Percentiles rank a stretch among this genome's conserved stretches.
Evolutionary conservation across 2,797 vertebrate genomes (phyloP).

Genomic region (Fratercula arctica): DNA sequence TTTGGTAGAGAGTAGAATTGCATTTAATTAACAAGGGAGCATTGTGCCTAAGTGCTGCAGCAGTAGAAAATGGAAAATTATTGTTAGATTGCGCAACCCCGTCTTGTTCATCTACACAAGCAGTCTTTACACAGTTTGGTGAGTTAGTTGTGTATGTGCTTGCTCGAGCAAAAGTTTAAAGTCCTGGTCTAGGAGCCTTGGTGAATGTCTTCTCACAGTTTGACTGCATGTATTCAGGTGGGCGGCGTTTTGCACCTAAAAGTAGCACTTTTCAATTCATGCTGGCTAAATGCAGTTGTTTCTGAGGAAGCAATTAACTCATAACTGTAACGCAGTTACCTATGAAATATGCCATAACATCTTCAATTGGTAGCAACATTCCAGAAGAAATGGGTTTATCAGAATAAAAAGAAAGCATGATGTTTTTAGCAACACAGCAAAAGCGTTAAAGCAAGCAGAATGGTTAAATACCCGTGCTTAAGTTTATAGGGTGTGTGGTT

Average conservation of each 20-base stretch:
- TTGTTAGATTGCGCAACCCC: neutral
- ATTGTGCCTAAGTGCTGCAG: neutral
- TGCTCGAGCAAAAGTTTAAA: neutral
- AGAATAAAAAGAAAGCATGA: neutral
- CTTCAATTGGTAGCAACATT: neutral
- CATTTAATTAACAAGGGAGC: conserved; percentile 2
- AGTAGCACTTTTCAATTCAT: neutral
- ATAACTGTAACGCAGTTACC: neutral
- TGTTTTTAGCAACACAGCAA: neutral
- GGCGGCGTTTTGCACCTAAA: neutral
- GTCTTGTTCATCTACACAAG: neutral
- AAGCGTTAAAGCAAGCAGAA: neutral
- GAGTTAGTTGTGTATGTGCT: neutral
- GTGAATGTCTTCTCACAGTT: neutral
- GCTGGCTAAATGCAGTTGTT: neutral
- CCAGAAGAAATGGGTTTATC: neutral
- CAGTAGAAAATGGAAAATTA: neutral
- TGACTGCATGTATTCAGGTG: neutral
- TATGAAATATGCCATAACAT: neutral
- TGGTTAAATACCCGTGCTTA: neutral
- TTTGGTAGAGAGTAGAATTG: neutral
- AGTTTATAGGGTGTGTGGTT: neutral
- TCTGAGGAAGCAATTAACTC: neutral
- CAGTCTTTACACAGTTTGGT: neutral
- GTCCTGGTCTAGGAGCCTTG: neutral